These are phyloP conservation scores for Polydesmus complanatus DNA, from an alignment of 2,888 invertebrate species.

Conservation along the genomic window DNA sequence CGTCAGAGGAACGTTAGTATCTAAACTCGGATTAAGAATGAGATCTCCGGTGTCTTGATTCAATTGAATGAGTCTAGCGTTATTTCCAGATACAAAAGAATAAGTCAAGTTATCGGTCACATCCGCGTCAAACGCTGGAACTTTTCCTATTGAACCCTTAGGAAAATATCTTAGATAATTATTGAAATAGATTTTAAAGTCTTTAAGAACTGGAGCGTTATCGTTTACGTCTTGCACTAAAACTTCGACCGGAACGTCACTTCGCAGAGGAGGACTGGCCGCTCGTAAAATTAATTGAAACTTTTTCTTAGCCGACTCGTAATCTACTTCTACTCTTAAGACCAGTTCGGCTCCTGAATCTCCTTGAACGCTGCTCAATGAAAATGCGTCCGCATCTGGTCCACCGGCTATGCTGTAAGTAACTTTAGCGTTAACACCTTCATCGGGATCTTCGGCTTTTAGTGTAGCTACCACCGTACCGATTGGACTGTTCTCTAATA, in stretches of 20 bases:
- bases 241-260: conserved; percentile 75
- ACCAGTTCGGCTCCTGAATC: conserved; percentile 69
- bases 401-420: conserved; percentile 91
- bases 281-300: conserved; percentile 81
- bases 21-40: conserved; percentile 75
- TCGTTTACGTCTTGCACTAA: conserved; percentile 88
- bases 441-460: conserved; percentile 79
- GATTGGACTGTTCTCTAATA: conserved; percentile 90
- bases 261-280: conserved; percentile 74
- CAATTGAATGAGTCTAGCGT: conserved; percentile 71
- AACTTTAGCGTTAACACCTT: conserved; percentile 77
- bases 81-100: conserved; percentile 77
- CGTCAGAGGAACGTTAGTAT: conserved; percentile 86
- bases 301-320: conserved; percentile 81
- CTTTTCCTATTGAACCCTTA: conserved; percentile 72
- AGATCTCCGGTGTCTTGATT: conserved; percentile 72
- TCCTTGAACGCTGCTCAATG: conserved; percentile 39
- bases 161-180: conserved; percentile 90
- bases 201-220: conserved; percentile 78
- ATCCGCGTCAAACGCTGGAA: conserved; percentile 90
- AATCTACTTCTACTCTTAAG: conserved; percentile 83
- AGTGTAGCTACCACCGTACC: conserved; percentile 87
- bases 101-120: conserved; percentile 73
- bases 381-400: conserved; percentile 27
- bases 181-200: conserved; percentile 84